Base-by-base conservation (phyloP, 2,113 vertebrate genomes). In the Panthera uncia region DNA sequence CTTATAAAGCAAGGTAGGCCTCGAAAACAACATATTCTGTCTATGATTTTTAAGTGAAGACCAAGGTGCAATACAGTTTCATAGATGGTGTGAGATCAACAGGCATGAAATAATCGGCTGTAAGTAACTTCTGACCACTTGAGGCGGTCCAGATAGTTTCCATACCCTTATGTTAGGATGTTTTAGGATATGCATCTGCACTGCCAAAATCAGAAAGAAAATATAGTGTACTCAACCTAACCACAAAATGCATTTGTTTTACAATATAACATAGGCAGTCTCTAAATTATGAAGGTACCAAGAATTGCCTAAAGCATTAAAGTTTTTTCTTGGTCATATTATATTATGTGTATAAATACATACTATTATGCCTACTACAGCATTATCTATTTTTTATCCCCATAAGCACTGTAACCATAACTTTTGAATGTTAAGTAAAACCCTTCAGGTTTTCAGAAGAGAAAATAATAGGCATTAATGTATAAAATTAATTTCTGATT, bases 401-500 rank as follows among this genome's bases (percentile, higher is more conserved):
- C 55, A n/a, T 27, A 83, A 90, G 23, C 33, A 88, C 29, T 33
- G 7, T 36, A 52, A n/a, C 71, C 16, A 73, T 50, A 89, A 86
- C 45, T 95, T 97, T 78, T 36, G 78, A 96, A 83, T 71, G 31
- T 86, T 33, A 94, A 2, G 1, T 48, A 82, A 89, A 71, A 68
- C 5, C 23, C 86, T 95, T 85, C 45, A 81, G n/a, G 19, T 95
- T 85, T 94, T 87, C n/a, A 74, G 52, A 89, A 80, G 31, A 96
- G 31, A 65, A 91, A 85, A 91, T 9, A 94, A 86, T 5, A 61
- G 4, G 4, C 13, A 94, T 15, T 57, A 66, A 96, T 80, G 91
- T 76, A 91, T 68, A 96, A 68, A 94, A 93, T 63, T 89, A 14
- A 82, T 48, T 94, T 93, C 31, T 92, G 27, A 86, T 89, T 92